Evolutionary conservation across 2,888 invertebrate species (phyloP).

Genomic region (Pardosa pseudoannulata): DNA sequence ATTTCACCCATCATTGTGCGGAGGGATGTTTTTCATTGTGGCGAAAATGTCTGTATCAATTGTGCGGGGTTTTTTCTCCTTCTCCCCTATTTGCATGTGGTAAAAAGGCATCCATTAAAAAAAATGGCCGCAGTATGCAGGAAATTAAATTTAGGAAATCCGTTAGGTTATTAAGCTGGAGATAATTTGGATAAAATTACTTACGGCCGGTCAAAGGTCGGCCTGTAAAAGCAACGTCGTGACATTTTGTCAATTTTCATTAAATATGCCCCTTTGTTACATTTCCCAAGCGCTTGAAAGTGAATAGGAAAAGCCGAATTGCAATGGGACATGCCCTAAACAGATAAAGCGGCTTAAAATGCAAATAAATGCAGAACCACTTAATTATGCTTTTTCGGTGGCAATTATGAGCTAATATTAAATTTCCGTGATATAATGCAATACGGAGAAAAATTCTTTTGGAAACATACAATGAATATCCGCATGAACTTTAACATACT

Average conservation of each 20-base stretch:
- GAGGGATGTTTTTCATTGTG: not conserved
- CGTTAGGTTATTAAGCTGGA: not conserved
- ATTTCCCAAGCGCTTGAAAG: not conserved
- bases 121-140: not conserved
- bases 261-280: not conserved
- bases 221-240: not conserved
- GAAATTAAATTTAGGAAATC: not conserved
- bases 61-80: too few species aligned
- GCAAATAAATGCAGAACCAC: too few species aligned
- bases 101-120: not conserved
- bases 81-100: not conserved
- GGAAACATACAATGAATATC: too few species aligned
- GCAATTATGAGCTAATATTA: too few species aligned
- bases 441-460: too few species aligned
- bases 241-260: not conserved
- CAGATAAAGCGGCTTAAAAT: too few species aligned
- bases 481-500: too few species aligned
- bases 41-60: not conserved
- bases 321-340: too few species aligned
- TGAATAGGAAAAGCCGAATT: too few species aligned
- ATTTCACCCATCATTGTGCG: slow-evolving; percentile 10
- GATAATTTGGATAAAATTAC: not conserved
- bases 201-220: not conserved
- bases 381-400: too few species aligned
- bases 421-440: too few species aligned